Evolutionary conservation across 2,113 vertebrate species (phyloP).

Genomic region (Tetrax tetrax): DNA sequence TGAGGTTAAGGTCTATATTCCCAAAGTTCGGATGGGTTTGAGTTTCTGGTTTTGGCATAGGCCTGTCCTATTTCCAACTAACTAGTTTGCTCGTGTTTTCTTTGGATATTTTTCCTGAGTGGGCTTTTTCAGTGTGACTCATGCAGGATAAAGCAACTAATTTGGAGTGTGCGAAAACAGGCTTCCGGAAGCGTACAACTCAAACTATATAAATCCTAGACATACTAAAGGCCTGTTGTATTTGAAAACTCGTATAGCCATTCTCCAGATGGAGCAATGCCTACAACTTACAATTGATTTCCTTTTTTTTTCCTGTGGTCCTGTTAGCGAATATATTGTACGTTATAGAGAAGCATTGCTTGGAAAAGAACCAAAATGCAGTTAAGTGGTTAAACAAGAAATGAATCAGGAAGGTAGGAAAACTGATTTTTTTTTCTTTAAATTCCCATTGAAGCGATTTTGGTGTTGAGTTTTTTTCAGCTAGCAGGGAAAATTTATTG

Average conservation of each 20-base stretch:
- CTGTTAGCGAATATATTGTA: background rate
- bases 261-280: background rate
- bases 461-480: background rate
- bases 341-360: background rate
- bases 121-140: conserved; percentile 21
- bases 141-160: conserved; percentile 5
- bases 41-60: conserved; percentile 23
- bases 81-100: conserved; percentile 11
- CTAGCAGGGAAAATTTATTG: conserved; percentile 31
- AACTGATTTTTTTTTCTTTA: conserved; percentile 2
- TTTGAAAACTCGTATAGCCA: background rate
- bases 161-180: conserved; percentile 44
- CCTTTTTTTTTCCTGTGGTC: background rate
- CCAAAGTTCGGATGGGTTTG: background rate
- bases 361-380: background rate
- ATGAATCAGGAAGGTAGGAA: background rate
- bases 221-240: background rate
- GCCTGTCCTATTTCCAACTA: conserved; percentile 16
- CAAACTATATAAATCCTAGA: conserved; percentile 37
- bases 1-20: background rate
- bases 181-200: conserved; percentile 27
- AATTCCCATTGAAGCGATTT: background rate
- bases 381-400: background rate
- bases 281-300: background rate
- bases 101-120: conserved; percentile 37